Conservation (phyloP, 2,113 vertebrate genomes). For the Castor canadensis region DNA sequence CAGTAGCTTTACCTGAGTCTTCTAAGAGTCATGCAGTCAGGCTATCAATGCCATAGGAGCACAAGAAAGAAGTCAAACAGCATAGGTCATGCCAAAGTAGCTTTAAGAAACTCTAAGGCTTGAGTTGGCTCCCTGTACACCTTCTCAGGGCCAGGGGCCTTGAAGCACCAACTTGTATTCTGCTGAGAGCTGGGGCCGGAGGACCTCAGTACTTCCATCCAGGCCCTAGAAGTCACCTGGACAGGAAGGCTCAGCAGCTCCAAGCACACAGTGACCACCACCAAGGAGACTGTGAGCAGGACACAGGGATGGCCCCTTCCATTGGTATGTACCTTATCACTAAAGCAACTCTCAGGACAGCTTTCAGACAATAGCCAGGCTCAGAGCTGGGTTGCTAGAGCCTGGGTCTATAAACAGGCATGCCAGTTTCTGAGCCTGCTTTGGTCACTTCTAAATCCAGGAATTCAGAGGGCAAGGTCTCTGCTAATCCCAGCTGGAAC, state of each 20-base stretch:
- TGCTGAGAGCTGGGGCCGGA: not conserved
- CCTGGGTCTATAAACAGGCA: not conserved
- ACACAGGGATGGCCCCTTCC: not conserved
- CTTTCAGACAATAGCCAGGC: not conserved
- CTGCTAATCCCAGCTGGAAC: not conserved
- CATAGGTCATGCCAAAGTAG: not conserved
- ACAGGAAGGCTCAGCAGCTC: not conserved
- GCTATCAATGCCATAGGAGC: not conserved
- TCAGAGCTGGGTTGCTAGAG: not conserved
- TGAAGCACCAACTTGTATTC: not conserved
- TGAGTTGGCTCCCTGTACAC: fast-evolving
- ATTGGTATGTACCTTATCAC: fast-evolving
- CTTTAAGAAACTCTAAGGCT: not conserved
- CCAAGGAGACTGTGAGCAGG: not conserved
- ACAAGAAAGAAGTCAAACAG: not conserved
- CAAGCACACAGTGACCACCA: not conserved
- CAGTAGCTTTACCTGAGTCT: not conserved
- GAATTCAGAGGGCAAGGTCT: not conserved
- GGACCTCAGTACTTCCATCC: not conserved
- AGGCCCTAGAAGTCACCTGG: not conserved
- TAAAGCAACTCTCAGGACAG: not conserved
- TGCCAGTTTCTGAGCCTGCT: not conserved
- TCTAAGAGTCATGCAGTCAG: not conserved
- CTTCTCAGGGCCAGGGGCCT: not conserved
- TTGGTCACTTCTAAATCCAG: not conserved